Evolutionary conservation across 30 jellyfish, hydroid and myxozoan species (phyloP).

Genomic region (Turritopsis dohrnii): DNA sequence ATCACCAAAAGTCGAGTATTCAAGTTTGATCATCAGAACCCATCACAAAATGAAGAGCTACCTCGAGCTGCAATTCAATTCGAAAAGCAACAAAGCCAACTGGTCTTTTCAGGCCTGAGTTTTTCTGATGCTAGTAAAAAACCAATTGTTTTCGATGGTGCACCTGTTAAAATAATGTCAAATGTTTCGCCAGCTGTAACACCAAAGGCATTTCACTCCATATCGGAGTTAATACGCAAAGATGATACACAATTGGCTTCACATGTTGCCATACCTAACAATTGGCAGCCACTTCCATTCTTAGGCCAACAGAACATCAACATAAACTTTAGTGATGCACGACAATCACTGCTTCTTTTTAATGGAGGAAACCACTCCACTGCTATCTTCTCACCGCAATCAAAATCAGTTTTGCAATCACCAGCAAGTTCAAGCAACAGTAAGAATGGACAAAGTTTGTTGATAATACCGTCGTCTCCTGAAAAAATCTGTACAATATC

Average conservation of each 20-base stretch:
- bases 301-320: slow-evolving; percentile 7
- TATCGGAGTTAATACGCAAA: slow-evolving; percentile 57
- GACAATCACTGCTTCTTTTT: slow-evolving; percentile 10
- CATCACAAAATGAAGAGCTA: background rate
- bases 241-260: slow-evolving; percentile 22
- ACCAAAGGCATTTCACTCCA: slow-evolving; percentile 54
- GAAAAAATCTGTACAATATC: background rate
- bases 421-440: background rate
- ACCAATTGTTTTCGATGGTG: background rate
- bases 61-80: slow-evolving; percentile 23
- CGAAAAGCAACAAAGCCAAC: slow-evolving; percentile 19
- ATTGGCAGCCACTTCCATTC: background rate
- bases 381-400: background rate
- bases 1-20: slow-evolving; percentile 5
- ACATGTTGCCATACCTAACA: background rate
- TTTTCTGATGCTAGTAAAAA: background rate
- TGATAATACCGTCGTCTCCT: slow-evolving; percentile 1
- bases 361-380: background rate
- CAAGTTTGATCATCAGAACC: background rate
- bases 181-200: slow-evolving; percentile 30
- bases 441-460: slow-evolving; percentile 1
- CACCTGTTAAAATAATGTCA: slow-evolving; percentile 28
- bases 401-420: background rate
- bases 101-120: background rate
- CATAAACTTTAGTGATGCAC: slow-evolving; percentile 11